Percentiles rank a stretch among this genome's conserved stretches.
Conservation (phyloP, 2,113 vertebrate species). For the Corydoras maculifer region DNA sequence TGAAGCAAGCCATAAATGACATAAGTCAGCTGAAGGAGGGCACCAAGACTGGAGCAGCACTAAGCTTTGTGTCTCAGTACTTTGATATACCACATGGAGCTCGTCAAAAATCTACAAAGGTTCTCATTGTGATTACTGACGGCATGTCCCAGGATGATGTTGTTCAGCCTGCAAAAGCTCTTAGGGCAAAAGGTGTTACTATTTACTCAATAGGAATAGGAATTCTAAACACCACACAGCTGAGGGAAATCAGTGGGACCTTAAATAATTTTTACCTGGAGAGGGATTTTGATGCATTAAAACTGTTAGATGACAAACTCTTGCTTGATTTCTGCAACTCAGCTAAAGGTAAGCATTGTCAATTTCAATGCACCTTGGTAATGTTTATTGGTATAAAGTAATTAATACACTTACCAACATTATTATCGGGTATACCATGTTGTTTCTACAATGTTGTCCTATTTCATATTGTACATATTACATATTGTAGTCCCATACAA, state of each 20-base stretch:
- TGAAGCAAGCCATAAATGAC: slow-evolving; percentile 48
- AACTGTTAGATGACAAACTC: slow-evolving; percentile 64
- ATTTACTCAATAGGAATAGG: slow-evolving; percentile 73
- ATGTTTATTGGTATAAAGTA: background rate
- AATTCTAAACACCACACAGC: slow-evolving; percentile 60
- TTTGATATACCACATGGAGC: slow-evolving; percentile 63
- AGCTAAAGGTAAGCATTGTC: slow-evolving; percentile 56
- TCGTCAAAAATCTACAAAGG: slow-evolving; percentile 58
- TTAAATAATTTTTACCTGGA: slow-evolving; percentile 55
- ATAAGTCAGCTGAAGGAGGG: slow-evolving; percentile 61
- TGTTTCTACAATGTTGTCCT: too few species aligned
- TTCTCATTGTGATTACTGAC: slow-evolving; percentile 75
- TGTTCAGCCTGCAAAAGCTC: slow-evolving; percentile 50
- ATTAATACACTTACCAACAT: too few species aligned
- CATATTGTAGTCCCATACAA: too few species aligned
- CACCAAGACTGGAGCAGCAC: slow-evolving; percentile 65
- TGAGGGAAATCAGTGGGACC: slow-evolving; percentile 69
- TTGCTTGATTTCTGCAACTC: slow-evolving; percentile 66
- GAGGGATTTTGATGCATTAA: slow-evolving; percentile 64
- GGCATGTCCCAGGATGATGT: slow-evolving; percentile 69
- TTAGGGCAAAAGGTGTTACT: slow-evolving; percentile 64
- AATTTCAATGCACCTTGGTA: background rate
- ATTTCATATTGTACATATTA: too few species aligned
- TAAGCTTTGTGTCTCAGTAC: slow-evolving; percentile 57
- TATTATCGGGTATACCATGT: too few species aligned